Base-by-base conservation (phyloP, 2,888 invertebrate species). In the Lepidonotus clava region DNA sequence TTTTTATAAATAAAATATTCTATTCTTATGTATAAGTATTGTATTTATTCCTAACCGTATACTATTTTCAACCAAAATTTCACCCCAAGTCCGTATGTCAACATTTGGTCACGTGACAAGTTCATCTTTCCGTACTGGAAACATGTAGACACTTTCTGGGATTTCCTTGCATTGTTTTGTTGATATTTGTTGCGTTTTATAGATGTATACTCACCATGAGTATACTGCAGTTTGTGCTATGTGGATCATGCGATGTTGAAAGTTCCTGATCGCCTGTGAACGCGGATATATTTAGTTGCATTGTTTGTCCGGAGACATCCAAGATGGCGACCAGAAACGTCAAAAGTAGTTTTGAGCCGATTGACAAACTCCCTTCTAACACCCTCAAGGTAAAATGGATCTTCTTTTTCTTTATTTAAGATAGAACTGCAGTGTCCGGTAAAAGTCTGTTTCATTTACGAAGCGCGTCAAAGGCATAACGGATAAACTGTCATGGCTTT, bases 321-420 rank as follows among this genome's bases (percentile, higher is more conserved):
- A 86, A 86, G 77, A 86, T 86, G 86, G 86, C 86, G 86, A 86
- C 86, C 36, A 77, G 66, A 86, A 86, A 86, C 56, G 86, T 80
- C 86, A 86, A 86, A 86, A 61, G 53, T 34, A 83, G 86, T 83
- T 87, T 87, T 85, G 87, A 87, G 38, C 87, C 87, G 36, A 84
- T 87, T 53, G 92, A 92, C 84, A 92, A 92, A 89, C 89, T 92
- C 61, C 91, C 92, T 87, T 92, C 92, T 0, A 93, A 91, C 87
- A 93, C 93, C 18, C 88, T 93, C 36, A 93, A 93, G 92, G 93
- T 93, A 90, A 40, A 34, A 51, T 5, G 11, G n/a, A 66, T 66
- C 66, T 66, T 66, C 24, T 11, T 66, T 24, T 21, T 66, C 66
- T 66, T n/a, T 66, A 6, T 14, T 14, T 66, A 66, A 11, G 8